These are phyloP conservation scores for Caenorhabditis macrosperma DNA, from an alignment of 2,888 invertebrate species.

Conservation along the genomic window DNA sequence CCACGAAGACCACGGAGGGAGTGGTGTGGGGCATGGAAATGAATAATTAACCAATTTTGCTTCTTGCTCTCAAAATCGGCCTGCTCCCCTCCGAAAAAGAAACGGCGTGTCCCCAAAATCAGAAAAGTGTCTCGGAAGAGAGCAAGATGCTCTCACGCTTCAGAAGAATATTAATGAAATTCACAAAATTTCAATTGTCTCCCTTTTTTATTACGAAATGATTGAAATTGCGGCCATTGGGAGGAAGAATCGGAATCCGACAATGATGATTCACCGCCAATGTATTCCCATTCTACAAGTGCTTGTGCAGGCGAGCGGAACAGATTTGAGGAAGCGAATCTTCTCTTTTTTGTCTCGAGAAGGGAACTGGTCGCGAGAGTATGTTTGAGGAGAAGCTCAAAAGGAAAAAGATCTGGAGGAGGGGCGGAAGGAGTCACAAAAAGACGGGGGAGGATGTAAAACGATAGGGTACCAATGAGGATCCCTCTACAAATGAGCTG, in stretches of 20 bases:
- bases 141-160: conserved; percentile 20
- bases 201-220: conserved; percentile 3
- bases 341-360: background rate
- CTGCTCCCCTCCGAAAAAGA: background rate
- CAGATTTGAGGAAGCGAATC: conserved; percentile 16
- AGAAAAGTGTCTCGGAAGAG: background rate
- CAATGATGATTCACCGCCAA: conserved; percentile 5
- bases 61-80: conserved; percentile 13
- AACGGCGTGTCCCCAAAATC: too few relatives aligned
- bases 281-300: conserved; percentile 22
- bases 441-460: conserved; percentile 61
- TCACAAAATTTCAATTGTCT: conserved; percentile 1
- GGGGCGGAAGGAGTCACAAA: conserved; percentile 15
- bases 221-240: conserved; percentile 4
- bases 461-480: conserved; percentile 49
- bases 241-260: background rate
- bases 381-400: conserved; percentile 19
- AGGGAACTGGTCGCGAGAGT: conserved; percentile 2
- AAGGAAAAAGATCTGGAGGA: conserved; percentile 24
- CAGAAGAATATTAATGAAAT: conserved; percentile 12
- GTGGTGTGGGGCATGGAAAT: conserved; percentile 12
- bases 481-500: conserved; percentile 54
- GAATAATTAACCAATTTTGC: conserved; percentile 31
- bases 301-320: conserved; percentile 33
- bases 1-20: conserved; percentile 12